Evolutionary conservation across 2,113 vertebrate species (phyloP).

Genomic region (Menura novaehollandiae): DNA sequence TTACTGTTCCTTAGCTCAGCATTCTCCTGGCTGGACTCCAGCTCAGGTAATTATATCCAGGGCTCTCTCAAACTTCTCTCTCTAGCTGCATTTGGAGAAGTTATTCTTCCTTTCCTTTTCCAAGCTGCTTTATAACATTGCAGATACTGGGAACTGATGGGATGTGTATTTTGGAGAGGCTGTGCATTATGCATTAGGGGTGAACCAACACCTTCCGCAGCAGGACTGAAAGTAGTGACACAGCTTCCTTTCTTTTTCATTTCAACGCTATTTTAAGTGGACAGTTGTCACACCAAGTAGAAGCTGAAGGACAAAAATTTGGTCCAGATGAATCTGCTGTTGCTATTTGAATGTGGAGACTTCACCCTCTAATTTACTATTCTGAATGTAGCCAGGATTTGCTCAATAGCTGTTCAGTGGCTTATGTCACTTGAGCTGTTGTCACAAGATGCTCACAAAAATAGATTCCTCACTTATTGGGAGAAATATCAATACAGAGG

Average conservation of each 20-base stretch:
- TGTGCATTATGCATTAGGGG: background rate
- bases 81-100: conserved; percentile 37
- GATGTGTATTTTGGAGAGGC: background rate
- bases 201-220: background rate
- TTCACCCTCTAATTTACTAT: background rate
- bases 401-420: conserved; percentile 18
- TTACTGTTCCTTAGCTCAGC: conserved; percentile 35
- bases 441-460: conserved; percentile 40
- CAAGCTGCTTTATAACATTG: background rate
- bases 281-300: background rate
- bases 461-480: conserved; percentile 31
- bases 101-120: conserved; percentile 31
- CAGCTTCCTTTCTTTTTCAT: background rate
- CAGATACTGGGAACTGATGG: background rate
- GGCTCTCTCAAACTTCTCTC: conserved; percentile 1
- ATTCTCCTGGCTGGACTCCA: conserved; percentile 30
- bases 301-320: background rate
- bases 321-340: background rate
- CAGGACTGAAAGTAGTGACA: background rate
- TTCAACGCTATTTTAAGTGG: background rate
- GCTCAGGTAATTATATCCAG: conserved; percentile 50
- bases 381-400: conserved; percentile 27
- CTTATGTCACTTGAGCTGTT: conserved; percentile 6
- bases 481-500: conserved; percentile 25
- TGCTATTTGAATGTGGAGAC: background rate